Conservation (phyloP, 1,140 invertebrate species). For the Homalodisca vitripennis region DNA sequence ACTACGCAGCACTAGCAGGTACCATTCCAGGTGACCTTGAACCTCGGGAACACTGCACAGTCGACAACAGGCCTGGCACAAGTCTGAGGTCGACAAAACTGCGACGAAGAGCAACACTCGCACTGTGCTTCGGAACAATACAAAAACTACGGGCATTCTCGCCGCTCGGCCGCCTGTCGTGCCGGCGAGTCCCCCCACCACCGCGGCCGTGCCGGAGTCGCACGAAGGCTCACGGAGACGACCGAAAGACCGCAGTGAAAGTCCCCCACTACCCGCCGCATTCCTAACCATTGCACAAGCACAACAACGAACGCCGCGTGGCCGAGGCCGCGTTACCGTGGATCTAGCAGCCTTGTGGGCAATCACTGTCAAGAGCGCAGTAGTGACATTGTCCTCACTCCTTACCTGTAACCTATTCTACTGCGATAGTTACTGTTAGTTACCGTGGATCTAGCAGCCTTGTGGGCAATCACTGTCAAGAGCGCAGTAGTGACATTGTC, state of each 20-base stretch:
- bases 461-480: too few species aligned
- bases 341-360: not conserved
- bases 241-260: slow-evolving; percentile 35
- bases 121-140: not conserved
- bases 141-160: slow-evolving; percentile 9
- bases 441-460: too few species aligned
- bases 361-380: slow-evolving; percentile 10
- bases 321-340: not conserved
- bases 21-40: not conserved
- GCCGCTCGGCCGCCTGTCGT: not conserved
- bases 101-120: not conserved
- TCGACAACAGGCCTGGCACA: too few species aligned
- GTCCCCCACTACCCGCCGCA: slow-evolving; percentile 18
- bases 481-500: too few species aligned
- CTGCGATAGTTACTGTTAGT: too few species aligned
- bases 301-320: not conserved
- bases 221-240: slow-evolving; percentile 6
- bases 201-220: not conserved
- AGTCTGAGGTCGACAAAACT: too few species aligned
- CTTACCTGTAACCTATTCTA: too few species aligned
- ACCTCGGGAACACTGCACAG: not conserved
- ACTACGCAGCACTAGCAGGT: not conserved
- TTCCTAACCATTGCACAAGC: slow-evolving; percentile 27
- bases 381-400: not conserved
- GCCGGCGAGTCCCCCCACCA: not conserved